Evolutionary conservation across 1,140 invertebrate genomes (phyloP).

Genomic region (Formica selysi): DNA sequence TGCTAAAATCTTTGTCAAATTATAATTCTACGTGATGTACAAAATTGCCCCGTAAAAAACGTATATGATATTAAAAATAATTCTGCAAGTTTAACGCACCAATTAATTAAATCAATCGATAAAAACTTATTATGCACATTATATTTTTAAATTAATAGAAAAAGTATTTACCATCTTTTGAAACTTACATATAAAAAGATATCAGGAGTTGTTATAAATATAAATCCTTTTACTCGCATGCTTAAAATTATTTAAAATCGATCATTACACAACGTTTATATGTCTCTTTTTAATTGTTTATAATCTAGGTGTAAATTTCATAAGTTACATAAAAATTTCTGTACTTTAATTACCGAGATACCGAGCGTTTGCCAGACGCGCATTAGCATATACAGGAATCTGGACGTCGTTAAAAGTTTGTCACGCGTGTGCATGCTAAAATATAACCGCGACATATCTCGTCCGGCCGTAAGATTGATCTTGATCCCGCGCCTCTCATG

Average conservation of each 20-base stretch:
- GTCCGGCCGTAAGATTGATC: conserved; percentile 46
- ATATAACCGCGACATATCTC: conserved; percentile 57
- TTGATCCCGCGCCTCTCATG: conserved; percentile 56
- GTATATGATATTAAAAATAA: neutral
- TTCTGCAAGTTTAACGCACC: neutral
- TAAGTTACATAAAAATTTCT: conserved; percentile 49
- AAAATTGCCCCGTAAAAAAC: neutral
- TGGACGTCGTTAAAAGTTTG: conserved; percentile 60
- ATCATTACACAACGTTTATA: conserved; percentile 16
- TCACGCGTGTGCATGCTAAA: conserved; percentile 53
- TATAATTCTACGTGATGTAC: neutral
- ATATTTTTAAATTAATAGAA: too few relatives aligned
- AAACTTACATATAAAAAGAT: conserved; percentile 9
- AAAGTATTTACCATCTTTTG: neutral
- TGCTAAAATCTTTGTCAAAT: too few relatives aligned
- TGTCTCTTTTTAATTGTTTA: conserved; percentile 39
- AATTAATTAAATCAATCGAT: neutral
- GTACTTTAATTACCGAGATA: conserved; percentile 44
- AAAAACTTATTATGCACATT: neutral
- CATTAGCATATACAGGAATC: conserved; percentile 60
- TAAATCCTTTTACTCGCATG: conserved; percentile 12
- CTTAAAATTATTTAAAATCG: conserved; percentile 22
- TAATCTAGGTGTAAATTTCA: conserved; percentile 40
- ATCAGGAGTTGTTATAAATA: neutral
- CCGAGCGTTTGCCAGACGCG: neutral